phyloP scores from a whole-genome alignment of 2,797 vertebrate species.

The Melanogrammus aeglefinus region DNA sequence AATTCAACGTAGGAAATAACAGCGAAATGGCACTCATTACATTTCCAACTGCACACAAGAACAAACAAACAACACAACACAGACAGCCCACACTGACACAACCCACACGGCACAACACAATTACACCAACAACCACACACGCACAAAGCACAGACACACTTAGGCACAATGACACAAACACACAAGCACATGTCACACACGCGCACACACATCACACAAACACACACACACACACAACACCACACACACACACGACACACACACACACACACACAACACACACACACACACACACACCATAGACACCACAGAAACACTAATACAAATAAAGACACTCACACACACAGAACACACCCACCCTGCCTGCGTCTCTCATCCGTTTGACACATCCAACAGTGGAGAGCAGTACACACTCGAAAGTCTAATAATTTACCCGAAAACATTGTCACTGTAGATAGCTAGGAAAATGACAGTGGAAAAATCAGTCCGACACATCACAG shows the following conservation, averaged over 20 bases:
- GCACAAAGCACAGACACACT: slow-evolving; percentile 35
- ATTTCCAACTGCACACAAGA: no score
- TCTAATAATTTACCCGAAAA: slow-evolving; percentile 52
- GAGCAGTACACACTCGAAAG: slow-evolving; percentile 28
- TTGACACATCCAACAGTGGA: slow-evolving; percentile 48
- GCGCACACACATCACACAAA: slow-evolving; percentile 15
- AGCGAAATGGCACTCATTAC: no score
- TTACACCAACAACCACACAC: no score
- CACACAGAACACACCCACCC: slow-evolving; percentile 31
- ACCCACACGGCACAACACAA: no score
- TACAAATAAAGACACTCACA: slow-evolving; percentile 11
- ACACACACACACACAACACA: slow-evolving; percentile 7
- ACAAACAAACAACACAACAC: no score
- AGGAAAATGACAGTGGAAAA: slow-evolving; percentile 9
- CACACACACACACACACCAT: slow-evolving; percentile 27
- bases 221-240: slow-evolving; percentile 24
- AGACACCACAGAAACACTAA: slow-evolving; percentile 5
- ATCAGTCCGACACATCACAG: background rate
- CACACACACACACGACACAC: slow-evolving; percentile 18
- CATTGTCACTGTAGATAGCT: background rate
- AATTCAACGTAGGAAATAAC: no score
- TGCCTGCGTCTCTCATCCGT: slow-evolving; percentile 31
- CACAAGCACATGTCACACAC: background rate
- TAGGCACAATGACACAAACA: no score
- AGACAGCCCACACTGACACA: no score